These are phyloP conservation scores for Camelus dromedarius DNA, from an alignment of 2,113 vertebrate species.

Conservation along the genomic window DNA sequence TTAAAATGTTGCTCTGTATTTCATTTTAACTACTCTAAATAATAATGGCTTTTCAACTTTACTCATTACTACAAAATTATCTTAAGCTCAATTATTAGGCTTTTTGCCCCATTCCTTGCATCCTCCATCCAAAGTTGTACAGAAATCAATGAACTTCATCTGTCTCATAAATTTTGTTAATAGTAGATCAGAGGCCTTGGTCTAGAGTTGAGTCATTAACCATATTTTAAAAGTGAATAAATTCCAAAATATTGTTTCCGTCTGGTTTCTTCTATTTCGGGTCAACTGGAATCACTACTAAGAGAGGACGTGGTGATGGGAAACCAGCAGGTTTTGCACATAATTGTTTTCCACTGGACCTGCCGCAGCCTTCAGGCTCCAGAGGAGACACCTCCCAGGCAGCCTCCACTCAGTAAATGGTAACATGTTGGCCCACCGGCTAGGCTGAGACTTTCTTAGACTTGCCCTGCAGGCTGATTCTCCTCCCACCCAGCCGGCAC, in stretches of 20 bases:
- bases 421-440: not conserved
- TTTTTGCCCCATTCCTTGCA: not conserved
- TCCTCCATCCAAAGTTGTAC: not conserved
- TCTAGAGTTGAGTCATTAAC: not conserved
- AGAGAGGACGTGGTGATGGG: not conserved
- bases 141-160: not conserved
- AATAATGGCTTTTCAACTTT: not conserved
- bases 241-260: constrained; percentile 8
- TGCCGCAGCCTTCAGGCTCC: not conserved
- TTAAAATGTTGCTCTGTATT: not conserved
- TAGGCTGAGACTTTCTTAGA: not conserved
- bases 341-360: not conserved
- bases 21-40: constrained; percentile 13
- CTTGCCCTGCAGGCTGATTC: rapidly evolving
- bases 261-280: not conserved
- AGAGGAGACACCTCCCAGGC: not conserved
- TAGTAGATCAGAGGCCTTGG: not conserved
- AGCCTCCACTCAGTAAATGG: not conserved
- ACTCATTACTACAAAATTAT: constrained; percentile 39
- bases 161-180: not conserved
- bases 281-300: not conserved
- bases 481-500: rapidly evolving
- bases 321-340: not conserved
- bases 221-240: not conserved
- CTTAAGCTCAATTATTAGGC: not conserved